Evolutionary conservation across 30 jellyfish, hydroid and myxozoan species (phyloP).

Genomic region (Aurelia aurita): DNA sequence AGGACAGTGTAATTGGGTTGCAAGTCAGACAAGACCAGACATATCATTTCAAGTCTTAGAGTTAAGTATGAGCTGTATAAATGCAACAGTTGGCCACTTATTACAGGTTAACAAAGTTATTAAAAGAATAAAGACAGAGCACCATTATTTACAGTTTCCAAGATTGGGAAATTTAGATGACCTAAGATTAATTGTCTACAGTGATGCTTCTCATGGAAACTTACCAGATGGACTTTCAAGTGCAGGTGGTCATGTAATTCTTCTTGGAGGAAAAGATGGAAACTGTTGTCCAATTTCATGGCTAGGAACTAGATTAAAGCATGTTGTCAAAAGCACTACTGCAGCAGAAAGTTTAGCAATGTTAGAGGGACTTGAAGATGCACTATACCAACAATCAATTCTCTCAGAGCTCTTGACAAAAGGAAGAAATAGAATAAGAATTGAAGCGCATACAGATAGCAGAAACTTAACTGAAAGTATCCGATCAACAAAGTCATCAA

Average conservation of each 20-base stretch:
- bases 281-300: background rate
- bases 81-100: too few species aligned
- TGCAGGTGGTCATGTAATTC: conserved; percentile 2
- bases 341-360: conserved; percentile 25
- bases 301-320: background rate
- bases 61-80: too few species aligned
- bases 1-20: too few species aligned
- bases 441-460: background rate
- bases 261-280: background rate
- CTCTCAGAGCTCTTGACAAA: background rate
- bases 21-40: too few species aligned
- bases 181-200: background rate
- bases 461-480: background rate
- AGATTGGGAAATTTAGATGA: too few species aligned
- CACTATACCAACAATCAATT: background rate
- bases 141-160: too few species aligned
- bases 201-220: conserved; percentile 3
- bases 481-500: conserved; percentile 28
- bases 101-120: too few species aligned
- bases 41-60: too few species aligned
- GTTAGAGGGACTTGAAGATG: background rate
- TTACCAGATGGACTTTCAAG: conserved; percentile 1
- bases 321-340: background rate
- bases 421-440: background rate
- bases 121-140: too few species aligned